phyloP scores from a whole-genome alignment of 2,888 invertebrate genomes.

The Odontocolon sp. region DNA sequence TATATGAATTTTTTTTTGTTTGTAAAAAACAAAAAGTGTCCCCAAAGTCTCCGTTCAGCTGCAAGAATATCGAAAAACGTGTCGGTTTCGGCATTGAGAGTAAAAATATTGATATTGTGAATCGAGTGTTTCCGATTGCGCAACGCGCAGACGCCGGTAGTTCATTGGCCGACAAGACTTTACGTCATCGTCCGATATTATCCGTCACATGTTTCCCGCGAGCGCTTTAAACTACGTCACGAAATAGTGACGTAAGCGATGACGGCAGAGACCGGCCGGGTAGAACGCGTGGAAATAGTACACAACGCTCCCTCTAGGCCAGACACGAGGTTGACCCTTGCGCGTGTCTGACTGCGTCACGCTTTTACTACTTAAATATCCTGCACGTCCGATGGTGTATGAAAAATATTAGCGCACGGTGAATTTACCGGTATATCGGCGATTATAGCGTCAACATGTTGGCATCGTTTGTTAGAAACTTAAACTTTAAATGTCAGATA shows the following conservation, averaged over 20 bases:
- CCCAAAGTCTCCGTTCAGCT: no score
- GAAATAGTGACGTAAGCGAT: conserved; percentile 51
- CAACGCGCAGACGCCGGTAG: conserved; percentile 59
- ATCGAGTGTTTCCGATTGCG: conserved; percentile 39
- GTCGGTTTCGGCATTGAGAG: background rate
- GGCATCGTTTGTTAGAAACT: no score
- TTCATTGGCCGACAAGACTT: conserved; percentile 59
- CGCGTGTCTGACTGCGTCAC: conserved; percentile 28
- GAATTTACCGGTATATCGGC: no score
- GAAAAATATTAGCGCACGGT: no score
- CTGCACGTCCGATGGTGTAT: no score
- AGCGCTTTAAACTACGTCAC: conserved; percentile 45
- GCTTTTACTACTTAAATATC: conserved; percentile 23
- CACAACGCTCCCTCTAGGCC: conserved; percentile 3
- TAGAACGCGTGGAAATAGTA: conserved; percentile 1
- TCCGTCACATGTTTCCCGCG: conserved; percentile 50
- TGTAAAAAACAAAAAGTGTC: background rate
- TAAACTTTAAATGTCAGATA: no score
- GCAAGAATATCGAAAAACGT: background rate
- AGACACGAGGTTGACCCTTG: conserved; percentile 32
- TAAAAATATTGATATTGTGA: conserved; percentile 9
- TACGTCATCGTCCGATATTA: conserved; percentile 36
- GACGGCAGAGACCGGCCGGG: conserved; percentile 23
- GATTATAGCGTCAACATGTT: no score
- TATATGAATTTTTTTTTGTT: background rate